phyloP scores from a whole-genome alignment of 2,113 vertebrate species.

The Psilopogon haemacephalus region DNA sequence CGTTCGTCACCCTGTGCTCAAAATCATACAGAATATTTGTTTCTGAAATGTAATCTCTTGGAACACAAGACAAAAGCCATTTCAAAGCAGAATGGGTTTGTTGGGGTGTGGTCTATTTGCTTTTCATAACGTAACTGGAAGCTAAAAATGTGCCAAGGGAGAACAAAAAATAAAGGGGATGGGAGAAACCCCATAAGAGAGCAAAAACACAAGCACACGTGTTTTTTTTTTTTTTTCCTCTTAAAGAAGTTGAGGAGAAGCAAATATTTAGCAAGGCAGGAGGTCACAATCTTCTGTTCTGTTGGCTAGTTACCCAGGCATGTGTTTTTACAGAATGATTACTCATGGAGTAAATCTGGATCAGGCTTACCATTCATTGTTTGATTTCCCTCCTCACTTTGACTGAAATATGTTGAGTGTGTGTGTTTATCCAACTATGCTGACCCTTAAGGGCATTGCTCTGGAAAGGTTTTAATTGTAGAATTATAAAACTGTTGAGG shows the following conservation, averaged over 20 bases:
- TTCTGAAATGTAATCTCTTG: background rate
- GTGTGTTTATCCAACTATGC: background rate
- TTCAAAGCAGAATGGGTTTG: background rate
- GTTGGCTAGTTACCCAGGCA: background rate
- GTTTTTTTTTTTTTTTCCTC: background rate
- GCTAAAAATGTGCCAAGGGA: background rate
- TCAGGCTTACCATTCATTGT: background rate
- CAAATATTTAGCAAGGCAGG: background rate
- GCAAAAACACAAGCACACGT: accelerated
- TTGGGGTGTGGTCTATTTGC: background rate
- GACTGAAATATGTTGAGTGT: background rate
- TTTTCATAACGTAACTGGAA: background rate
- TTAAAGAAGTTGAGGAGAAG: background rate
- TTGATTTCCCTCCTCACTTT: background rate
- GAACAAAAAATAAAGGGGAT: background rate
- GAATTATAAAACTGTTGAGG: too few relatives aligned
- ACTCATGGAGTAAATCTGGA: background rate
- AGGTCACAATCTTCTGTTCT: background rate
- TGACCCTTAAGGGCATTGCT: background rate
- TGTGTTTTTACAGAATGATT: background rate
- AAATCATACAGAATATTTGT: background rate
- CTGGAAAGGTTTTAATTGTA: background rate
- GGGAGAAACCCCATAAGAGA: background rate
- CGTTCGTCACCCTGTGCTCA: background rate
- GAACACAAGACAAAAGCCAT: background rate